These are phyloP conservation scores for Thomomys bottae DNA, from an alignment of 2,113 vertebrate genomes.

Conservation along the genomic window DNA sequence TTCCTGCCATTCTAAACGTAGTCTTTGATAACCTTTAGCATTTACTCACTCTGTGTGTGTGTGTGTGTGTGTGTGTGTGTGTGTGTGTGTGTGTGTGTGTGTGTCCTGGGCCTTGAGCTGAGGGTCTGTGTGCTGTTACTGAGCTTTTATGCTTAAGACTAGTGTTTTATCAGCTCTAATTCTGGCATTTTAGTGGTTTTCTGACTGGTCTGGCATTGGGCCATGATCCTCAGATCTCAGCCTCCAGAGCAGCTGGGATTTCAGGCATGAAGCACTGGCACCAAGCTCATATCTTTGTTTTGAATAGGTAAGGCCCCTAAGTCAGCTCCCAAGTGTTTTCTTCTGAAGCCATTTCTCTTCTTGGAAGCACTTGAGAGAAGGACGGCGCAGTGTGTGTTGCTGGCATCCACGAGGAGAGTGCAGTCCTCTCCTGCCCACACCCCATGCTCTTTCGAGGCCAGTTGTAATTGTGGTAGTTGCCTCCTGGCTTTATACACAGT, in stretches of 20 bases:
- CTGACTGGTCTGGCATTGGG: too few relatives aligned
- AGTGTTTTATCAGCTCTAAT: too few relatives aligned
- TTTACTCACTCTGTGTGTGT: background rate
- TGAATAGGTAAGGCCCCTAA: background rate
- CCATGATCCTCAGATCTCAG: too few relatives aligned
- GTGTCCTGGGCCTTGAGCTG: background rate
- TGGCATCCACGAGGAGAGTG: background rate
- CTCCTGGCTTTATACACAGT: background rate
- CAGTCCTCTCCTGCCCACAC: background rate
- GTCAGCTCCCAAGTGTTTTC: background rate
- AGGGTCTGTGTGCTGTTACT: too few relatives aligned
- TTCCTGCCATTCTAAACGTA: background rate
- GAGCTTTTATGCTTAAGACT: too few relatives aligned
- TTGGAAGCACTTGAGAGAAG: slow-evolving; percentile 34
- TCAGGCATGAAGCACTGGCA: too few relatives aligned
- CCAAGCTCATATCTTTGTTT: background rate
- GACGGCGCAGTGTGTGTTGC: background rate
- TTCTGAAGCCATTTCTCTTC: slow-evolving; percentile 36
- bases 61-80: too few relatives aligned
- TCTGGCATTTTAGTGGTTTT: too few relatives aligned
- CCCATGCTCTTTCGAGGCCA: background rate
- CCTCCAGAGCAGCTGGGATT: too few relatives aligned
- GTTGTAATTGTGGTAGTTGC: background rate
- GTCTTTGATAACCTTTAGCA: background rate
- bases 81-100: background rate